Conservation (phyloP, 1,140 invertebrate genomes). For the Saxidomus purpurata region DNA sequence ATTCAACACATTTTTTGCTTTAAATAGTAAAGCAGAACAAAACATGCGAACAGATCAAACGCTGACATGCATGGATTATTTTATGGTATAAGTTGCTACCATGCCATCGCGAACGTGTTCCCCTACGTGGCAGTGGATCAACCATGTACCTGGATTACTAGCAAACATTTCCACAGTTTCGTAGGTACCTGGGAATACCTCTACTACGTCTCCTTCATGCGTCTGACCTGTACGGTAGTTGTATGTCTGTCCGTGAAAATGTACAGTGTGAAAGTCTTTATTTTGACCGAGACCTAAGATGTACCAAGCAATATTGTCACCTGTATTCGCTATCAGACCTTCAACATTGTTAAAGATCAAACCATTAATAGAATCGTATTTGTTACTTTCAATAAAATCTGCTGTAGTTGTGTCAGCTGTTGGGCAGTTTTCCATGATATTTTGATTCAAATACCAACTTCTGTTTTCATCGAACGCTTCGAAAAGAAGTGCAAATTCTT, state of each 20-base stretch:
- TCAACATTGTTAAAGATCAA: conserved; percentile 78
- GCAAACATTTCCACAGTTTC: conserved; percentile 78
- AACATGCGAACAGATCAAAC: too few species aligned
- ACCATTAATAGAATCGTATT: conserved; percentile 81
- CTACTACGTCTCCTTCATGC: conserved; percentile 81
- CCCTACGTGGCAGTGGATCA: conserved; percentile 79
- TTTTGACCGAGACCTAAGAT: conserved; percentile 79
- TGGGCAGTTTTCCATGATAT: conserved; percentile 75
- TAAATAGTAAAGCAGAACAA: too few species aligned
- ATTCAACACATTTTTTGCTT: too few species aligned
- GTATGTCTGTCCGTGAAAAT: conserved; percentile 84
- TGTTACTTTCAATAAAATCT: conserved; percentile 76
- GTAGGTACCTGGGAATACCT: conserved; percentile 81
- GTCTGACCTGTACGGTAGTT: conserved; percentile 65
- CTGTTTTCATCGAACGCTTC: conserved; percentile 80
- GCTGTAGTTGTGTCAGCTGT: conserved; percentile 46
- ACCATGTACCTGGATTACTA: conserved; percentile 81
- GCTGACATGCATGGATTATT: too few species aligned
- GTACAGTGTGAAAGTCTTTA: conserved; percentile 81
- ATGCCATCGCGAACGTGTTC: conserved; percentile 74
- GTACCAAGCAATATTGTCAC: conserved; percentile 80
- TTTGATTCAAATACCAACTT: conserved; percentile 81
- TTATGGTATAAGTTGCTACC: conserved; percentile 69
- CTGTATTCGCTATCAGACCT: conserved; percentile 73
- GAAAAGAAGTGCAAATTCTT: conserved; percentile 80